Percentiles rank a stretch among this genome's conserved stretches.
Evolutionary conservation across 2,113 vertebrate genomes (phyloP).

Genomic region (Piprites chloris): DNA sequence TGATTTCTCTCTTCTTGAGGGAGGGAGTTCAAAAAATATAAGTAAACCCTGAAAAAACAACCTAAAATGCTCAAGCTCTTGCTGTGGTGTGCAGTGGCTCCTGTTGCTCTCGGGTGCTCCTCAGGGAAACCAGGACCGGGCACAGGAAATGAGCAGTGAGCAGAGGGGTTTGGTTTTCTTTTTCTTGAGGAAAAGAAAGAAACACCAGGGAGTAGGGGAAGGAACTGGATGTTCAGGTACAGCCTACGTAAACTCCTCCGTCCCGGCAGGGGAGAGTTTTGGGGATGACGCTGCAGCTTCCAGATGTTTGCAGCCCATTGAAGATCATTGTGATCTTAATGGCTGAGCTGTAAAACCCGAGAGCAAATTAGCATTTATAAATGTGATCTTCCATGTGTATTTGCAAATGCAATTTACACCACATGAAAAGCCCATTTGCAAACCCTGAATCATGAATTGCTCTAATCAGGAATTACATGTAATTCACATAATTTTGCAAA

Average conservation of each 20-base stretch:
- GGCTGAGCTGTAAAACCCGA: background rate
- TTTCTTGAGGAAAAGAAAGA: background rate
- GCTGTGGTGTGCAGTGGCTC: accelerated
- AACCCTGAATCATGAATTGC: background rate
- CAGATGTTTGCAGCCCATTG: constrained; percentile 37
- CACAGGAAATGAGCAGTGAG: background rate
- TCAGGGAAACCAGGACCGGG: accelerated
- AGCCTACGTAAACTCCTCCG: background rate
- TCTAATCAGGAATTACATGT: constrained; percentile 28
- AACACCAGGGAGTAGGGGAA: background rate
- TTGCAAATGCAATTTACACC: constrained; percentile 24
- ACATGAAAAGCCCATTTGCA: constrained; percentile 25
- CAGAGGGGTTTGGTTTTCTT: background rate
- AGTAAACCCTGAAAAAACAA: background rate
- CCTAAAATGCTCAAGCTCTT: background rate
- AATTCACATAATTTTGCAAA: constrained; percentile 50
- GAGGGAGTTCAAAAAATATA: background rate
- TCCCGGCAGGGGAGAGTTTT: background rate
- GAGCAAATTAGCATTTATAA: background rate
- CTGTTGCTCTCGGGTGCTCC: background rate
- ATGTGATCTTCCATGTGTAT: background rate
- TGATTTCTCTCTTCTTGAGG: background rate
- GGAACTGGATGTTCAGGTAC: constrained; percentile 23
- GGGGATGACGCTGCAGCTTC: background rate
- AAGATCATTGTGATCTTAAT: background rate